Evolutionary conservation across 1,140 invertebrate genomes (phyloP).

Genomic region (Drosophila arizonae): DNA sequence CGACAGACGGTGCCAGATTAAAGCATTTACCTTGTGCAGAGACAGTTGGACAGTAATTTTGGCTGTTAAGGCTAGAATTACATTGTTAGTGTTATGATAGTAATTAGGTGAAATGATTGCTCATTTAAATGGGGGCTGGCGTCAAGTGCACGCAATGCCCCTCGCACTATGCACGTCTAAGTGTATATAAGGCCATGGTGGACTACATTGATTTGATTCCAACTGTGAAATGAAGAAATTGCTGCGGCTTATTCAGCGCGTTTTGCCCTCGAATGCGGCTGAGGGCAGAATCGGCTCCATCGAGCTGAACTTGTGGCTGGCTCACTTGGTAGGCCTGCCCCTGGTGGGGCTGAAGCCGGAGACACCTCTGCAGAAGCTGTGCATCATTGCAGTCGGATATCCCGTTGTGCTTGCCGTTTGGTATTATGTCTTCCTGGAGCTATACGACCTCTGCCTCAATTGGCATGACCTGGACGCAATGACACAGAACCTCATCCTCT

Average conservation of each 20-base stretch:
- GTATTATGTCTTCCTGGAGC: slow-evolving; percentile 50
- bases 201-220: background rate
- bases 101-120: slow-evolving; percentile 18
- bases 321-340: slow-evolving; percentile 58
- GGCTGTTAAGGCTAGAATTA: too few relatives aligned
- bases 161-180: background rate
- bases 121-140: slow-evolving; percentile 27
- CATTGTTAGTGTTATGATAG: slow-evolving; percentile 3
- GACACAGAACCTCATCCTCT: slow-evolving; percentile 65
- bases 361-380: slow-evolving; percentile 21
- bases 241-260: slow-evolving; percentile 23
- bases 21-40: too few relatives aligned
- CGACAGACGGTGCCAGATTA: too few relatives aligned
- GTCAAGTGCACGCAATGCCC: slow-evolving; percentile 12
- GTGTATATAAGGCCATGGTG: slow-evolving; percentile 33
- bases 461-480: slow-evolving; percentile 53
- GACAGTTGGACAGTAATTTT: too few relatives aligned
- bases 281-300: slow-evolving; percentile 62
- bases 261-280: slow-evolving; percentile 54
- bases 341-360: slow-evolving; percentile 53
- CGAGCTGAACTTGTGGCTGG: slow-evolving; percentile 64
- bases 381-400: slow-evolving; percentile 17
- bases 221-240: slow-evolving; percentile 41
- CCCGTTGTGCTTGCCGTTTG: slow-evolving; percentile 26
- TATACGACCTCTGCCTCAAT: slow-evolving; percentile 59